Base-by-base conservation (phyloP, 2,113 vertebrate species). In the Bubo bubo region DNA sequence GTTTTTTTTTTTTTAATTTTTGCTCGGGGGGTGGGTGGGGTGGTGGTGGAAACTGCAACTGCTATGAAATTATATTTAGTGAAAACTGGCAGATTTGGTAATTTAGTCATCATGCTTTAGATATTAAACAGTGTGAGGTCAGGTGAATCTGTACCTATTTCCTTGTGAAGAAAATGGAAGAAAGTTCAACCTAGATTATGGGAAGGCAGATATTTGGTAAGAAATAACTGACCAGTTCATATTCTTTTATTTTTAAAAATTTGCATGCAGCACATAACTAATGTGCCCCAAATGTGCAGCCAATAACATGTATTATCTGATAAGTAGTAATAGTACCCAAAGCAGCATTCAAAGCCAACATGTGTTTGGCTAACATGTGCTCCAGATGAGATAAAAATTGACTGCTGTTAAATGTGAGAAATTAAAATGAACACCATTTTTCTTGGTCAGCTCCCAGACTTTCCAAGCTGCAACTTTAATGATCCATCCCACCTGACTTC, bases 11-110 rank as follows among this genome's bases (percentile, higher is more conserved):
- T 22, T 20, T 35, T n/a, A 6, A 8, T 35, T 28, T 52, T 37
- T 23, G 2, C 58, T 55, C 58, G 3, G 8, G 17, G 14, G 5
- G 6, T 6, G 1, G 45, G 8, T 6, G 15, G 15, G 6, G 43
- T 20, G 19, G 7, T 47, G 45, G 63, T 74, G 26, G 23, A 75
- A 82, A 45, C 1, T 6, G 9, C 11, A 55, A 39, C 27, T 66
- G 6, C 22, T 60, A 9, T 50, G 18, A 86, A 79, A 53, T 28
- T 0, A 8, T 62, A 63, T 45, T 90, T 64, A 41, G 7, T 58
- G 73, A 81, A 88, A 27, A 8, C 2, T 14, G 6, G 5, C 37
- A 85, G n/a, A 50, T 24, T 4, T 88, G 21, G 21, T 53, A 22
- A 72, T 79, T 83, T 70, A 47, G 14, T 53, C 12, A 37, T 24